Evolutionary conservation across 2,113 vertebrate genomes (phyloP).

Genomic region (Gallinago media): DNA sequence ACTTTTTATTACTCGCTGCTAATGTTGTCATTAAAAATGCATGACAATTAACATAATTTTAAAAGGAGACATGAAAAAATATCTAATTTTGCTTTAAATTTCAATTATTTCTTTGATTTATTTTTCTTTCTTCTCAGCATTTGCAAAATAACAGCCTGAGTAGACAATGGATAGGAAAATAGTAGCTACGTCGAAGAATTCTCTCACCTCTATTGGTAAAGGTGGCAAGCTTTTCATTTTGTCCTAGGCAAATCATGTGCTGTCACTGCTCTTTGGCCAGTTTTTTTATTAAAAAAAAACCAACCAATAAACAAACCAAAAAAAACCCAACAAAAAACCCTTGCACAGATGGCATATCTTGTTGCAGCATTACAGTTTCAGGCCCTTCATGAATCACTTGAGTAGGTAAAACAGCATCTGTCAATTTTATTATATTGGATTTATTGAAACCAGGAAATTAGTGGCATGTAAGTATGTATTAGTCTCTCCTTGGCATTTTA

Average conservation of each 20-base stretch:
- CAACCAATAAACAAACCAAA: too few species aligned
- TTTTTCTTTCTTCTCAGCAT: not conserved
- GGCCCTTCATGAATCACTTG: conserved; percentile 8
- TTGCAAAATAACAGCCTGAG: not conserved
- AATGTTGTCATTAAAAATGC: conserved; percentile 50
- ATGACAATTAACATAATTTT: conserved; percentile 46
- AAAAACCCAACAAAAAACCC: not conserved
- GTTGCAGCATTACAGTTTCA: not conserved
- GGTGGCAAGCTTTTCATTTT: not conserved
- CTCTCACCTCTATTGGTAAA: not conserved
- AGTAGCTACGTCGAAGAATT: not conserved
- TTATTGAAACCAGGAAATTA: conserved; percentile 11
- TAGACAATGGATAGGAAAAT: not conserved
- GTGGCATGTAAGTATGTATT: not conserved
- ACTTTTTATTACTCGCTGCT: conserved; percentile 38
- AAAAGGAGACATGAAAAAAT: not conserved
- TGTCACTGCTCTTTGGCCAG: not conserved
- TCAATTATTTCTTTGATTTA: not conserved
- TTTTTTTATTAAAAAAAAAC: not conserved
- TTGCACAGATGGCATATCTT: conserved; percentile 42
- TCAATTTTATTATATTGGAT: conserved; percentile 20
- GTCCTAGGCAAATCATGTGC: not conserved
- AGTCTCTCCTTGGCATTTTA: conserved; percentile 6
- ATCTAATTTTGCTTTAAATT: not conserved
- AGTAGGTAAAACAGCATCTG: conserved; percentile 60